Percentiles rank a stretch among this genome's conserved stretches.
Conservation (phyloP, 2,888 invertebrate species). For the Aleiodes testaceus region DNA sequence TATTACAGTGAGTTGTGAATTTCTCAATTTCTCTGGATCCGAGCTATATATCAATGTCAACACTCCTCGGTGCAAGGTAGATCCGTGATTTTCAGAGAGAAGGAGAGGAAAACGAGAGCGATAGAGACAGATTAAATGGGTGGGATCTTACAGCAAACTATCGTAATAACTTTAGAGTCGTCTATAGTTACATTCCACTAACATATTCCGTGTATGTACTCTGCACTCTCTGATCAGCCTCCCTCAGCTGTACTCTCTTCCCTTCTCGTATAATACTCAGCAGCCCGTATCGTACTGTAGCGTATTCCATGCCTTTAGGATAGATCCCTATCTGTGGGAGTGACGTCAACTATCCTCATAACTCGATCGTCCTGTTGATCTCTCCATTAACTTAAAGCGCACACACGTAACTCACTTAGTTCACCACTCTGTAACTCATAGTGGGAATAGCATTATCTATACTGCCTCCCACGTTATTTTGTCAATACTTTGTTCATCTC, state of each 20-base stretch:
- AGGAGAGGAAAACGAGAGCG: not conserved
- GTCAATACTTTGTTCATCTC: not conserved
- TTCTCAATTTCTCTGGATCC: constrained; percentile 20
- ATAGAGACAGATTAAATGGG: constrained; percentile 7
- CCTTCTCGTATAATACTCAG: constrained; percentile 2
- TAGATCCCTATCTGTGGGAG: constrained; percentile 54
- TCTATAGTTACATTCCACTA: constrained; percentile 21
- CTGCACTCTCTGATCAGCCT: constrained; percentile 6
- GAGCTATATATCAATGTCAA: constrained; percentile 5
- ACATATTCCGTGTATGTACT: constrained; percentile 42
- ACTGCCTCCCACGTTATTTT: constrained; percentile 17
- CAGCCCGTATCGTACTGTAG: constrained; percentile 48
- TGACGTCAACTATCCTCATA: constrained; percentile 57
- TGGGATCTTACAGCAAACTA: constrained; percentile 20
- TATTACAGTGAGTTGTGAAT: constrained; percentile 25
- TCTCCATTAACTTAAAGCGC: constrained; percentile 53
- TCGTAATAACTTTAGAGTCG: constrained; percentile 29
- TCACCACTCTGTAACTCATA: constrained; percentile 48
- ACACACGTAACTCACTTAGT: constrained; percentile 52
- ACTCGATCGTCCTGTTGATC: constrained; percentile 58
- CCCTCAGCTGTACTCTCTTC: constrained; percentile 11
- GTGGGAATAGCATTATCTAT: constrained; percentile 31
- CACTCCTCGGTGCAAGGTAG: not conserved
- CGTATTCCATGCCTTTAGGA: constrained; percentile 47
- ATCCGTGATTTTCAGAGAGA: not conserved